A percentile compares a stretch with the other conserved stretches of the same genome.
Conservation (phyloP, 1,140 invertebrate species). For the Danaus melanippus region DNA sequence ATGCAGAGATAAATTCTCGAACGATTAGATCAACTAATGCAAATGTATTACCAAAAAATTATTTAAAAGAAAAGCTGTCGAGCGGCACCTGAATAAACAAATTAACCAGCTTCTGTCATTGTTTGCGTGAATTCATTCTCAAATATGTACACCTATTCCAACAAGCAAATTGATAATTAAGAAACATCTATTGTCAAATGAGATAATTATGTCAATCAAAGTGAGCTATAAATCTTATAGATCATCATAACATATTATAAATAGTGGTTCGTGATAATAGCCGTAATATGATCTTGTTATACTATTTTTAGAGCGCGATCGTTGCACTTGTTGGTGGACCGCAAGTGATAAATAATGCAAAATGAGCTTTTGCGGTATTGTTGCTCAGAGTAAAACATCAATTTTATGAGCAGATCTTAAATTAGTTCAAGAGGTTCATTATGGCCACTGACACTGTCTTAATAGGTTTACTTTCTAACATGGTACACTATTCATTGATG, state of each 20-base stretch:
- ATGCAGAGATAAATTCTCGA: slow-evolving; percentile 19
- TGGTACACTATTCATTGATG: too few species aligned
- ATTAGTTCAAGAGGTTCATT: too few species aligned
- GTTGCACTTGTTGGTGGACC: slow-evolving; percentile 42
- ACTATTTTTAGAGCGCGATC: slow-evolving; percentile 46
- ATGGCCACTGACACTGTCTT: too few species aligned
- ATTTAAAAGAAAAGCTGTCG: too few species aligned
- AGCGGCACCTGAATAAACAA: too few species aligned
- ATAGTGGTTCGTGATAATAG: slow-evolving; percentile 21
- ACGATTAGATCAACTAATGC: slow-evolving; percentile 22
- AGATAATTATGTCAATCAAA: slow-evolving; percentile 11
- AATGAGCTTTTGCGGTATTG: slow-evolving; percentile 10
- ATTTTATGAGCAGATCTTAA: slow-evolving; percentile 2
- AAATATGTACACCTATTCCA: too few species aligned
- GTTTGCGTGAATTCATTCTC: too few species aligned
- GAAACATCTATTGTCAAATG: background rate
- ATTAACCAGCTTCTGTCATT: too few species aligned
- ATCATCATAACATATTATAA: slow-evolving; percentile 17
- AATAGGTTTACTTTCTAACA: too few species aligned
- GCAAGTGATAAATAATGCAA: slow-evolving; percentile 37
- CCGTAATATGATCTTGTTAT: slow-evolving; percentile 27
- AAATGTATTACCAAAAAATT: background rate
- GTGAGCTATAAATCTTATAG: background rate
- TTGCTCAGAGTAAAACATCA: slow-evolving; percentile 7
- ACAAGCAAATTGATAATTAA: too few species aligned